Conservation (phyloP, 2,113 vertebrate genomes). For the Empidonax traillii region DNA sequence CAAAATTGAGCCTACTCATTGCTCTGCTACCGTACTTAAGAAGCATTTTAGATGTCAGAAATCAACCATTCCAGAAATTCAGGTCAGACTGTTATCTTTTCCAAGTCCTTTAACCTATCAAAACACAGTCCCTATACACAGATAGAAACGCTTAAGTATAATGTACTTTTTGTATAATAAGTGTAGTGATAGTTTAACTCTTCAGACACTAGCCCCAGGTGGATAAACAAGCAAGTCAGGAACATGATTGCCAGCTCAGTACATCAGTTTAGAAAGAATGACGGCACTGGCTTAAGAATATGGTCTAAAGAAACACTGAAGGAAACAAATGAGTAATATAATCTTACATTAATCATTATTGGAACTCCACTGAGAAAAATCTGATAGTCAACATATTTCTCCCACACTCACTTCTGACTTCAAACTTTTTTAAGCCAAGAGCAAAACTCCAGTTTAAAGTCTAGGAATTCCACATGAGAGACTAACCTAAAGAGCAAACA, state of each 20-base stretch:
- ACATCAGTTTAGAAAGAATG: not conserved
- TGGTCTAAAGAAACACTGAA: not conserved
- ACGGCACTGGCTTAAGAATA: not conserved
- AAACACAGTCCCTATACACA: not conserved
- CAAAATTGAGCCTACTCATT: not conserved
- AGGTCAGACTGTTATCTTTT: not conserved
- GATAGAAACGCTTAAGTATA: not conserved
- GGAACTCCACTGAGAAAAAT: not conserved
- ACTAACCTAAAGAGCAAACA: not conserved
- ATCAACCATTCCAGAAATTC: conserved; percentile 25
- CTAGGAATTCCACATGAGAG: not conserved
- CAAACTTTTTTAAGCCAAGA: not conserved
- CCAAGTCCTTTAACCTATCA: not conserved
- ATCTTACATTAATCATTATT: not conserved
- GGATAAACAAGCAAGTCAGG: not conserved
- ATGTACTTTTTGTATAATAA: not conserved
- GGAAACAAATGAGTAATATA: not conserved
- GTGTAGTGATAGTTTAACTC: not conserved
- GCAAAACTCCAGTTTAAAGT: not conserved
- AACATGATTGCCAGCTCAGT: not conserved
- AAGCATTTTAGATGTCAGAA: not conserved
- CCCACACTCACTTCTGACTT: not conserved
- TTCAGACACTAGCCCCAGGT: not conserved
- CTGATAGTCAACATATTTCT: not conserved
- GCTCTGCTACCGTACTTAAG: not conserved